These are phyloP conservation scores for Synanceia verrucosa DNA, from an alignment of 2,797 vertebrate species.

Conservation along the genomic window DNA sequence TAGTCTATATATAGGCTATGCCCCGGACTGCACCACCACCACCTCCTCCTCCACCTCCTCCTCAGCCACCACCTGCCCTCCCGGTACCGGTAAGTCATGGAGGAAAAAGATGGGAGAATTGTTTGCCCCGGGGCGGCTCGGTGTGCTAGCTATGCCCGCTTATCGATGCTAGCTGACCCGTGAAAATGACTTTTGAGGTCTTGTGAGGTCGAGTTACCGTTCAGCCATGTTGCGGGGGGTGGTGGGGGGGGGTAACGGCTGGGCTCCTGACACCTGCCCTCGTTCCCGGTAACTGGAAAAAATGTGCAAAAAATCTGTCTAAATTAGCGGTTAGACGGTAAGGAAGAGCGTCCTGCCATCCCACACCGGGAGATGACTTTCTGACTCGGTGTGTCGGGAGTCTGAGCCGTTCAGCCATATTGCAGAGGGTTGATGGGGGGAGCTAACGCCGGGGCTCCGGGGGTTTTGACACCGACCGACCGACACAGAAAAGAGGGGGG, in stretches of 20 bases:
- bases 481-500: constrained; percentile 15
- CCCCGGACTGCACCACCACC: constrained; percentile 74
- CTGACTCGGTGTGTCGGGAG: constrained; percentile 52
- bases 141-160: neutral
- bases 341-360: neutral
- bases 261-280: constrained; percentile 74
- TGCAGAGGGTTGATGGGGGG: constrained; percentile 26
- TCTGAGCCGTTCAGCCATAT: constrained; percentile 61
- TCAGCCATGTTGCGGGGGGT: constrained; percentile 68
- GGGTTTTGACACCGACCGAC: constrained; percentile 53
- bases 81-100: constrained; percentile 73
- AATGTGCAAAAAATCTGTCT: neutral
- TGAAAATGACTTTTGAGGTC: constrained; percentile 73
- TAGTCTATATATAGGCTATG: constrained; percentile 68
- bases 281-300: constrained; percentile 34
- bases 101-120: neutral
- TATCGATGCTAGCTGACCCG: constrained; percentile 62
- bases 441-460: constrained; percentile 44
- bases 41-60: constrained; percentile 7
- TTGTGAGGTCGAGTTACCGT: constrained; percentile 73
- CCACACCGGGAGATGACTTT: constrained; percentile 41
- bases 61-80: constrained; percentile 58
- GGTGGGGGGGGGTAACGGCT: neutral
- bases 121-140: constrained; percentile 18
- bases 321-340: neutral